phyloP scores from a whole-genome alignment of 2,888 invertebrate species.

The Pristionchus mayeri region DNA sequence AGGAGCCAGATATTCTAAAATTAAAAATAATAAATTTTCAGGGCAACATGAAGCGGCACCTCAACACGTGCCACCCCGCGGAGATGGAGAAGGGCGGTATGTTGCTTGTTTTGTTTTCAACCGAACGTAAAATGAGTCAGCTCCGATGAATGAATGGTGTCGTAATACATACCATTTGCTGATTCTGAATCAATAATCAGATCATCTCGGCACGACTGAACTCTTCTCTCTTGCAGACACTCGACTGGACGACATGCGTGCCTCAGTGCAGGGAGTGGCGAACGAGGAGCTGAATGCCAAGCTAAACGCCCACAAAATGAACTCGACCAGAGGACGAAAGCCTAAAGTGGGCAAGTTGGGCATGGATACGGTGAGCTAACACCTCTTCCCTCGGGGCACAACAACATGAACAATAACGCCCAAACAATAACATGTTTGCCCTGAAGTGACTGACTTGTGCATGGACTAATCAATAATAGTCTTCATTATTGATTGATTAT shows the following conservation, averaged over 20 bases:
- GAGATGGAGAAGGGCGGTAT: constrained; percentile 54
- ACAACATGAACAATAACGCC: no score
- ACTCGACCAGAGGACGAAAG: constrained; percentile 66
- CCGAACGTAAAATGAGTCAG: no score
- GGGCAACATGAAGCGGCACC: constrained; percentile 75
- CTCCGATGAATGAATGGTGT: neutral
- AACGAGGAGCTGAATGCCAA: constrained; percentile 60
- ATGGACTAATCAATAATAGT: no score
- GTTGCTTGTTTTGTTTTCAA: neutral
- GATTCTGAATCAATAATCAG: neutral
- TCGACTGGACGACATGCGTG: constrained; percentile 62
- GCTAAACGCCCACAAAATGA: constrained; percentile 61
- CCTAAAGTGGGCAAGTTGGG: constrained; percentile 51
- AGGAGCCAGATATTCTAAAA: no score
- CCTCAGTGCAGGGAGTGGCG: constrained; percentile 63
- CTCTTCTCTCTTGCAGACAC: neutral
- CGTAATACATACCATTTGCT: no score
- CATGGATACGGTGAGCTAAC: constrained; percentile 30
- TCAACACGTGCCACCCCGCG: constrained; percentile 66
- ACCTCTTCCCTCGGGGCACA: neutral
- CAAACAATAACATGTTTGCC: neutral
- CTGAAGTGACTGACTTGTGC: neutral
- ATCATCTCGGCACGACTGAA: neutral
- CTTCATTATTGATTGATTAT: neutral
- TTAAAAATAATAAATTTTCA: neutral